A percentile compares a stretch with the other conserved stretches of the same genome.
phyloP scores from a whole-genome alignment of 1,140 invertebrate genomes.

The Leptopilina boulardi region DNA sequence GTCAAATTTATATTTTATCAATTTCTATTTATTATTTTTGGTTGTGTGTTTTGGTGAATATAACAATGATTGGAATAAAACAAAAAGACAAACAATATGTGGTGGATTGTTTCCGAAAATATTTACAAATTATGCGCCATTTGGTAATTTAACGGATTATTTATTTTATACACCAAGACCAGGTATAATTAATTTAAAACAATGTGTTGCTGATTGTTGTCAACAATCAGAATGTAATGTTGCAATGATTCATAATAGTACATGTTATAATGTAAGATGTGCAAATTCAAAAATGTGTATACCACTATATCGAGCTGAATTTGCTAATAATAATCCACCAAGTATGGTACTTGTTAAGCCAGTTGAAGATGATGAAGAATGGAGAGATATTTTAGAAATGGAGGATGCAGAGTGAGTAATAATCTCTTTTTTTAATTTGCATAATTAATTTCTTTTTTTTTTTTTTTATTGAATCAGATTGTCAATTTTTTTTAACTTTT shows the following conservation, averaged over 20 bases:
- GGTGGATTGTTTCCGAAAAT: conserved; percentile 63
- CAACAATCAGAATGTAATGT: conserved; percentile 83
- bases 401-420: conserved; percentile 57
- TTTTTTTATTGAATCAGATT: too few species aligned
- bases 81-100: conserved; percentile 65
- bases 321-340: conserved; percentile 78
- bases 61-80: conserved; percentile 62
- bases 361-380: conserved; percentile 75
- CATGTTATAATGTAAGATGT: conserved; percentile 87
- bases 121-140: conserved; percentile 70
- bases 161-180: conserved; percentile 78
- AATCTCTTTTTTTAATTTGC: conserved; percentile 20
- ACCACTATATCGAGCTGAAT: conserved; percentile 78
- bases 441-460: too few species aligned
- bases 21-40: conserved; percentile 61
- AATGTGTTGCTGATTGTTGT: conserved; percentile 87
- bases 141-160: conserved; percentile 79
- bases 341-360: conserved; percentile 87
- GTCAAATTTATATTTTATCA: conserved; percentile 55
- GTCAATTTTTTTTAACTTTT: too few species aligned
- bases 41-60: conserved; percentile 60
- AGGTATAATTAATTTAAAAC: conserved; percentile 76
- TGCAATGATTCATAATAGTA: conserved; percentile 84
- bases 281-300: conserved; percentile 82
- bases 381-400: conserved; percentile 76